Conservation (phyloP, 2,113 vertebrate genomes). For the Protobothrops flavoviridis region DNA sequence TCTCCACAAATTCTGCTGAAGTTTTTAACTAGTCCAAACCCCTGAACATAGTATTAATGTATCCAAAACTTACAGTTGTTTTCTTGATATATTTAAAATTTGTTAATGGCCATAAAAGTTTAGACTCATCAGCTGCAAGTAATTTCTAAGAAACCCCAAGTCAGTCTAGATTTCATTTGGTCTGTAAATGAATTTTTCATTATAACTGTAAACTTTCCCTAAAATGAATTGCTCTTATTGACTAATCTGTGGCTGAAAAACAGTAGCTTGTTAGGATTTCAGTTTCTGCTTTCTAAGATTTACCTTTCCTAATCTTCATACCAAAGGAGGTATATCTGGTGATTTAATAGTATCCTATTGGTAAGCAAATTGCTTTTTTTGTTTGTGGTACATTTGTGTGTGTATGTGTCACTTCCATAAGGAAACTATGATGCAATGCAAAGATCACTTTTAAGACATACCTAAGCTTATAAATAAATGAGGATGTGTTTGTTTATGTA, state of each 20-base stretch:
- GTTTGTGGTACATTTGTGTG: conserved; percentile 31
- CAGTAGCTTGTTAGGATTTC: not conserved
- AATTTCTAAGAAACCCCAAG: not conserved
- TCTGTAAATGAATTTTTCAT: not conserved
- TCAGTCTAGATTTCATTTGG: not conserved
- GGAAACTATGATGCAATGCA: conserved; percentile 22
- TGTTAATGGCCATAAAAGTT: not conserved
- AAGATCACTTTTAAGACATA: conserved; percentile 38
- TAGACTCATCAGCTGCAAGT: not conserved
- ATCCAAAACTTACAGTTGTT: not conserved
- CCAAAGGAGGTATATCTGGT: not conserved
- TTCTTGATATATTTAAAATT: not conserved
- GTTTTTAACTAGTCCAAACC: not conserved
- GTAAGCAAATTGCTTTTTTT: conserved; percentile 39
- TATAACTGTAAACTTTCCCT: not conserved
- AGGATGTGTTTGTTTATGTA: conserved; percentile 40
- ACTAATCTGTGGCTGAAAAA: not conserved
- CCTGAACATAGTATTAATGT: not conserved
- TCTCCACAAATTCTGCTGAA: not conserved
- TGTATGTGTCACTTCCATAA: conserved; percentile 32
- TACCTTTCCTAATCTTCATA: conserved; percentile 3
- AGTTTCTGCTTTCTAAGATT: conserved; percentile 25
- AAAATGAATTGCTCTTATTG: not conserved
- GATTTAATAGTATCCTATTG: not conserved
- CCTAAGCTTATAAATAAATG: conserved; percentile 35